A percentile compares a stretch with the other conserved stretches of the same genome.
Evolutionary conservation across 2,113 vertebrate species (phyloP).

Genomic region (Lanius collurio): DNA sequence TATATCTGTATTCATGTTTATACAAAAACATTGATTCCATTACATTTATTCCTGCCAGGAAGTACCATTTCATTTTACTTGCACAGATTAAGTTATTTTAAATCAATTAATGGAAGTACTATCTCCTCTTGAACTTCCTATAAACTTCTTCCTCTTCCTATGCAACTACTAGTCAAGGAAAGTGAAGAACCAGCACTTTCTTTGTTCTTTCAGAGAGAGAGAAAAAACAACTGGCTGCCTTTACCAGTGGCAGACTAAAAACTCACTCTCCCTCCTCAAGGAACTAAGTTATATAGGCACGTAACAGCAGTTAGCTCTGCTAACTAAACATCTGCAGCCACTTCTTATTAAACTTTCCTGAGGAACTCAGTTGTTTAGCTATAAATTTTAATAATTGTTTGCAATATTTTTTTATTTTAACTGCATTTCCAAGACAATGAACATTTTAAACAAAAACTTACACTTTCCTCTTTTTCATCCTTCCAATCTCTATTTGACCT

Average conservation of each 20-base stretch:
- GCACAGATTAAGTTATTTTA: not conserved
- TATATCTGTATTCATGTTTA: not conserved
- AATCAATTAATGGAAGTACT: not conserved
- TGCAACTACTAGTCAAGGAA: not conserved
- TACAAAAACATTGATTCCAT: not conserved
- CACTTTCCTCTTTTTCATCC: not conserved
- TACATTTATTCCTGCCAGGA: not conserved
- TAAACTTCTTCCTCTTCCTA: not conserved
- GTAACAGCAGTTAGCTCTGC: not conserved
- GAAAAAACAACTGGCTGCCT: not conserved
- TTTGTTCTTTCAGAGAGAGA: not conserved
- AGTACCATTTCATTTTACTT: not conserved
- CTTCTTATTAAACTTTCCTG: not conserved
- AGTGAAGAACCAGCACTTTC: not conserved
- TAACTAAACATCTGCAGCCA: not conserved
- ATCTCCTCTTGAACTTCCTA: not conserved
- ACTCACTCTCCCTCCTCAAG: not conserved
- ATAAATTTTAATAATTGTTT: not conserved
- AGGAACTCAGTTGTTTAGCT: not conserved
- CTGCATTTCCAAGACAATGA: not conserved
- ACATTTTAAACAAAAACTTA: not conserved
- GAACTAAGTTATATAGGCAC: not conserved
- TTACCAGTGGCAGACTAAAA: not conserved
- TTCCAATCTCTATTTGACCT: not conserved
- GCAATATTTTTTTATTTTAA: not conserved